Evolutionary conservation across 1,140 invertebrate genomes (phyloP).

Genomic region (Drosophila neocordata): DNA sequence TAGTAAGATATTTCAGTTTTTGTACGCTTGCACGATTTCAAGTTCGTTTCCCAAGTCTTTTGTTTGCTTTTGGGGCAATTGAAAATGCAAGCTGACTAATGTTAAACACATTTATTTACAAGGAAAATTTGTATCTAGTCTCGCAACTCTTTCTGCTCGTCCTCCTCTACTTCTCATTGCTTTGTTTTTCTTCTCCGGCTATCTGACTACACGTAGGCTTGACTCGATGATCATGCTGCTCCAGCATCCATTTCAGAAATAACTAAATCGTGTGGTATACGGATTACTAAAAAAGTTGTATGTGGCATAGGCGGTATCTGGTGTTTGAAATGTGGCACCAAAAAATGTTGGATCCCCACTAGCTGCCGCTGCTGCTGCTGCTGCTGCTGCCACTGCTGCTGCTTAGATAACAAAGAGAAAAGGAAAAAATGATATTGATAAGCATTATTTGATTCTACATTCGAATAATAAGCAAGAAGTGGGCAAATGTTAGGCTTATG

Average conservation of each 20-base stretch:
- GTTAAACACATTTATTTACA: constrained; percentile 76
- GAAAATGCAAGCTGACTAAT: constrained; percentile 22
- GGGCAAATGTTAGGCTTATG: constrained; percentile 48
- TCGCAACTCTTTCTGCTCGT: constrained; percentile 30
- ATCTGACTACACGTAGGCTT: constrained; percentile 51
- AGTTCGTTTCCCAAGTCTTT: constrained; percentile 78
- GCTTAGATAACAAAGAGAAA: constrained; percentile 21
- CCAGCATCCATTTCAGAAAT: constrained; percentile 46
- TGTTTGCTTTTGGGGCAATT: constrained; percentile 46
- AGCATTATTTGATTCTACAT: constrained; percentile 41
- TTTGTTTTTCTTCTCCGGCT: constrained; percentile 3
- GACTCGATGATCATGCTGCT: constrained; percentile 13
- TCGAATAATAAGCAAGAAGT: constrained; percentile 46
- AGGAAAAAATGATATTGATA: neutral
- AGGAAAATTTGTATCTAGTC: constrained; percentile 57
- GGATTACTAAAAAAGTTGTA: constrained; percentile 71
- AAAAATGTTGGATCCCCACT: constrained; percentile 62
- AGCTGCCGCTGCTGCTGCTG: constrained; percentile 49
- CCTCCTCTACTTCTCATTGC: constrained; percentile 4
- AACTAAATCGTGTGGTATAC: constrained; percentile 63
- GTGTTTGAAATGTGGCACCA: constrained; percentile 68
- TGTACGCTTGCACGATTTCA: constrained; percentile 61
- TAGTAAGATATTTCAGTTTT: constrained; percentile 1
- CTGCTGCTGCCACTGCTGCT: constrained; percentile 57
- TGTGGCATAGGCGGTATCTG: constrained; percentile 69